Percentiles rank a stretch among this genome's conserved stretches.
These are phyloP conservation scores for Sardinella longiceps DNA, from an alignment of 2,797 vertebrate species.

Conservation along the genomic window DNA sequence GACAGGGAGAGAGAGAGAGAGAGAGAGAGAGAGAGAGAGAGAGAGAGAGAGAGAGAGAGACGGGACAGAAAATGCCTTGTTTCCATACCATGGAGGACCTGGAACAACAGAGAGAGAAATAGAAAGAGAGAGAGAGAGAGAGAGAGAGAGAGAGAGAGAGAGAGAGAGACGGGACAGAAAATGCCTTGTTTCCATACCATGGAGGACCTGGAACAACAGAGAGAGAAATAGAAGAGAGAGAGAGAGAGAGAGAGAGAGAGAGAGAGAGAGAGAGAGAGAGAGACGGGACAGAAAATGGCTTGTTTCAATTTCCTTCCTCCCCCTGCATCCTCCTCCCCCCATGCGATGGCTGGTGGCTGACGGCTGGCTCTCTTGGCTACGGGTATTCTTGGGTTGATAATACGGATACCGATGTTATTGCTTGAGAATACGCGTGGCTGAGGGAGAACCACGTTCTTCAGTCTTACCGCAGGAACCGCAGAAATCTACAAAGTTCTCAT, in stretches of 20 bases:
- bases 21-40: constrained; percentile 20
- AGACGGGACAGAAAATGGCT: constrained; percentile 40
- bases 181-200: too few species aligned
- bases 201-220: too few species aligned
- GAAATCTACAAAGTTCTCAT: not conserved
- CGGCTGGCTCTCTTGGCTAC: constrained; percentile 65
- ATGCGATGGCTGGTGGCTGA: too few species aligned
- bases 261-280: not conserved
- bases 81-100: constrained; percentile 50
- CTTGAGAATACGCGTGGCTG: constrained; percentile 81
- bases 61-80: constrained; percentile 37
- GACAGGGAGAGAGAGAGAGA: not conserved
- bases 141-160: constrained; percentile 28
- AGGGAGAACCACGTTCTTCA: constrained; percentile 57
- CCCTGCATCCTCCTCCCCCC: not conserved
- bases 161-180: constrained; percentile 42
- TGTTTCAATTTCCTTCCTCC: constrained; percentile 60
- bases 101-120: too few species aligned
- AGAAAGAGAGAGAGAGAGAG: constrained; percentile 23
- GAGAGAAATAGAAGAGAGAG: constrained; percentile 34
- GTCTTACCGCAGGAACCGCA: not conserved
- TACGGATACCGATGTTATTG: constrained; percentile 79
- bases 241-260: constrained; percentile 39
- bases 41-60: constrained; percentile 42
- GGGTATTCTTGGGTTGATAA: constrained; percentile 80